Conservation (phyloP, 1,140 invertebrate species). For the Marisa cornuarietis region DNA sequence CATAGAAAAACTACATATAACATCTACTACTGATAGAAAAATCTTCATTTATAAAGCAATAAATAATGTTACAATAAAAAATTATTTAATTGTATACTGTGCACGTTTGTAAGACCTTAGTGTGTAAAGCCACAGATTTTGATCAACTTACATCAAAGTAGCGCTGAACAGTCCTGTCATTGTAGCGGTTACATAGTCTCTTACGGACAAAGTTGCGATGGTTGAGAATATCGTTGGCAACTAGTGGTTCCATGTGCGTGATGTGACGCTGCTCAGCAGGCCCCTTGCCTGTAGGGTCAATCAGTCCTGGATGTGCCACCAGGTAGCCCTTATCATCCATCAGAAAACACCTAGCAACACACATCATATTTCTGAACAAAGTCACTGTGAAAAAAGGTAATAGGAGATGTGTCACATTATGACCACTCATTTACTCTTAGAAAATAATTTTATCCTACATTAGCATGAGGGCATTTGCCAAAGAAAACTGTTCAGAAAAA, state of each 20-base stretch:
- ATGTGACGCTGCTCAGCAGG: constrained; percentile 81
- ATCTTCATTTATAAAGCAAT: too few species aligned
- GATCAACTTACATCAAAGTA: constrained; percentile 62
- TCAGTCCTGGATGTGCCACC: constrained; percentile 84
- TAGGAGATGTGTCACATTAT: not conserved
- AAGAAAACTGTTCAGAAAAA: not conserved
- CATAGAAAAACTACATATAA: not conserved
- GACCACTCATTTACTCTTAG: not conserved
- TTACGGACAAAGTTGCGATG: constrained; percentile 85
- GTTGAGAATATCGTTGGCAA: constrained; percentile 87
- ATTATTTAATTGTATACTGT: not conserved
- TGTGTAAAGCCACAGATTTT: too few species aligned
- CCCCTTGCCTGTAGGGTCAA: constrained; percentile 73
- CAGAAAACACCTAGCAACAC: constrained; percentile 79
- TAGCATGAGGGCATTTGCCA: too few species aligned
- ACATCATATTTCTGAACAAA: not conserved
- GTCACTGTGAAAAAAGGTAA: not conserved
- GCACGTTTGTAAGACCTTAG: too few species aligned
- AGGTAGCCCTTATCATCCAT: constrained; percentile 92
- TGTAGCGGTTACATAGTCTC: constrained; percentile 76
- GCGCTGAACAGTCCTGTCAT: constrained; percentile 68
- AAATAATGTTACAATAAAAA: not conserved
- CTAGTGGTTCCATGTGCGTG: constrained; percentile 84
- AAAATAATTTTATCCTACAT: too few species aligned
- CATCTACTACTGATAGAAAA: not conserved